Percentiles rank a stretch among this genome's conserved stretches.
These are phyloP conservation scores for Andrena hattorfiana DNA, from an alignment of 2,888 invertebrate genomes.

Conservation along the genomic window DNA sequence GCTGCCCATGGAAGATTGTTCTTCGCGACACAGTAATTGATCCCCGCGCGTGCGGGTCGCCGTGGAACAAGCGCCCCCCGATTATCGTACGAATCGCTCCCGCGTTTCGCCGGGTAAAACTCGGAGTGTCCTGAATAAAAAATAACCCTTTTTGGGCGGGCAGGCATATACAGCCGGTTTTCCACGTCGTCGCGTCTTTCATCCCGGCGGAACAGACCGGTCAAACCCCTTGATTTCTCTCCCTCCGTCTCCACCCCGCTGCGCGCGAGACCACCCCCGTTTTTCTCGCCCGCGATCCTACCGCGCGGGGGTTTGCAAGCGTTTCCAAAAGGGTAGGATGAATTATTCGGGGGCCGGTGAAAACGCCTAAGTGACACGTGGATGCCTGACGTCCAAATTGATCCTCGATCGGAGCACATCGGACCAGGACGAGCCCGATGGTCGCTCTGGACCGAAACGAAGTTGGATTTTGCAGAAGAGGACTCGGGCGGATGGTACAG, in stretches of 20 bases:
- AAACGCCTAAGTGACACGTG: constrained; percentile 84
- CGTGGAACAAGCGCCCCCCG: background rate
- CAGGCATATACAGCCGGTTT: constrained; percentile 53
- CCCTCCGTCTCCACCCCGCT: background rate
- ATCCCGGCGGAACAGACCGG: constrained; percentile 70
- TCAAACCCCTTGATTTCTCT: constrained; percentile 66
- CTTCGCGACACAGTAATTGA: background rate
- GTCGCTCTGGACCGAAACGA: constrained; percentile 23
- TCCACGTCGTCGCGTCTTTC: constrained; percentile 79
- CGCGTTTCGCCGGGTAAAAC: constrained; percentile 70
- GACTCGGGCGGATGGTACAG: background rate
- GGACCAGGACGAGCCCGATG: constrained; percentile 9
- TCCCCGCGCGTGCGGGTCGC: background rate
- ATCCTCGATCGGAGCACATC: constrained; percentile 79
- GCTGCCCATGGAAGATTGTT: too few species aligned
- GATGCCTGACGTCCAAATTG: constrained; percentile 83
- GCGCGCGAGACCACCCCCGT: constrained; percentile 15
- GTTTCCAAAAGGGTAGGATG: constrained; percentile 75
- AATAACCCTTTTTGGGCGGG: constrained; percentile 67
- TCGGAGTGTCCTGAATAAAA: constrained; percentile 79
- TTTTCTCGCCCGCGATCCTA: constrained; percentile 46
- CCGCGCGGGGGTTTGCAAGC: constrained; percentile 60
- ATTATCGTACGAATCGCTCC: constrained; percentile 61
- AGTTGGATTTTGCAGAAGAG: constrained; percentile 29
- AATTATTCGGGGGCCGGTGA: constrained; percentile 82